Percentiles rank a stretch among this genome's conserved stretches.
Evolutionary conservation across 2,797 vertebrate species (phyloP).

Genomic region (Novumbra hubbsi): DNA sequence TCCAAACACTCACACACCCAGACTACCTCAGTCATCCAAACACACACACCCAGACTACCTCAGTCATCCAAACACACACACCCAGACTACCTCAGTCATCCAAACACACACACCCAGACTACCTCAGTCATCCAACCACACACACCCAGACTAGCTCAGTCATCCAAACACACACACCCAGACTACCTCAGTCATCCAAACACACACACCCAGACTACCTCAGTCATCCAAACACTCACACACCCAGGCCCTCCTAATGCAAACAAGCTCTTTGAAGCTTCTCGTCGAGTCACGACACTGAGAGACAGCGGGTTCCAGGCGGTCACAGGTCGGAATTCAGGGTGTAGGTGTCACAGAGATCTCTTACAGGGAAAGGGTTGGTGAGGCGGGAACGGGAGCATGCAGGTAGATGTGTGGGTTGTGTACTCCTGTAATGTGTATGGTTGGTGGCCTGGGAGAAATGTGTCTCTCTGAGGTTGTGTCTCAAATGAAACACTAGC

Average conservation of each 20-base stretch:
- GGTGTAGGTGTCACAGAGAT: conserved; percentile 29
- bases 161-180: background rate
- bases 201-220: background rate
- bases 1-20: conserved; percentile 11
- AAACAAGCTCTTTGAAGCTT: conserved; percentile 45
- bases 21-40: background rate
- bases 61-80: no score
- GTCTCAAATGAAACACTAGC: background rate
- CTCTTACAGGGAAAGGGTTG: background rate
- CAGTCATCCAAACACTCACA: conserved; percentile 6
- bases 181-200: no score
- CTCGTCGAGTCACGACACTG: conserved; percentile 58
- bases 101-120: no score
- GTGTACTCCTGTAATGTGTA: conserved; percentile 44
- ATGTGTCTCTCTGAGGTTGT: conserved; percentile 40
- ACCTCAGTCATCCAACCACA: no score
- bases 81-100: no score
- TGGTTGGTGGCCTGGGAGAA: conserved; percentile 51
- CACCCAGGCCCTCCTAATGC: background rate
- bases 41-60: background rate
- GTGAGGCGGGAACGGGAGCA: background rate
- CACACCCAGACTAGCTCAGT: no score
- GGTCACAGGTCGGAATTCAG: conserved; percentile 18
- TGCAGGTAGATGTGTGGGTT: background rate
- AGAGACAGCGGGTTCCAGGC: conserved; percentile 30